A percentile compares a stretch with the other conserved stretches of the same genome.
Evolutionary conservation across 1,140 invertebrate genomes (phyloP).

Genomic region (Drosophila athabasca): DNA sequence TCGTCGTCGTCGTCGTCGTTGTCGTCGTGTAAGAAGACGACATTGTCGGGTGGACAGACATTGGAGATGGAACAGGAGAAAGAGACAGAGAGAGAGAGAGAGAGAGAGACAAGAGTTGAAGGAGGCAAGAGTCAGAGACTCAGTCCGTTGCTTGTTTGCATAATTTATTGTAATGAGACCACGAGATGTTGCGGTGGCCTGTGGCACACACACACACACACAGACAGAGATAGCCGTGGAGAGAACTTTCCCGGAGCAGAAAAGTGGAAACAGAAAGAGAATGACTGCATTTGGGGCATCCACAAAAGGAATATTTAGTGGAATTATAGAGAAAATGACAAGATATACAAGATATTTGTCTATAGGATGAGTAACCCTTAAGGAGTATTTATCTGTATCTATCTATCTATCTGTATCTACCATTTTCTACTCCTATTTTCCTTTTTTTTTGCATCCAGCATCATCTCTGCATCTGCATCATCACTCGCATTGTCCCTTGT

Average conservation of each 20-base stretch:
- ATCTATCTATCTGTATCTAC: too few species aligned
- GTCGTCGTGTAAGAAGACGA: slow-evolving; percentile 40
- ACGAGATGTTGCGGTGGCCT: slow-evolving; percentile 42
- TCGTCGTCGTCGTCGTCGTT: slow-evolving; percentile 2
- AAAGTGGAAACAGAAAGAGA: neutral
- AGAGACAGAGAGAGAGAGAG: neutral
- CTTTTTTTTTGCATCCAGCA: slow-evolving; percentile 10
- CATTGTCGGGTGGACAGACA: slow-evolving; percentile 22
- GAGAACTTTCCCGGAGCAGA: neutral
- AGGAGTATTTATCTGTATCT: too few species aligned
- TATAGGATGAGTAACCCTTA: too few species aligned
- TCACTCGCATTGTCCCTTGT: slow-evolving; percentile 25
- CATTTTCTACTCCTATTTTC: neutral
- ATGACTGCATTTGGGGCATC: too few species aligned
- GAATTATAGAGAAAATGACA: too few species aligned
- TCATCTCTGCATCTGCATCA: slow-evolving; percentile 6
- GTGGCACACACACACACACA: slow-evolving; percentile 1
- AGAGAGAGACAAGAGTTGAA: neutral
- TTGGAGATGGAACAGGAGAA: slow-evolving; percentile 4
- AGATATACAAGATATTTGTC: too few species aligned
- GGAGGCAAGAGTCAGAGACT: neutral
- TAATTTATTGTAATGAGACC: slow-evolving; percentile 78
- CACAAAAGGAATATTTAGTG: too few species aligned
- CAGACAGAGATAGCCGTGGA: slow-evolving; percentile 1
- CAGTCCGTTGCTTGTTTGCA: slow-evolving; percentile 50